Base-by-base conservation (phyloP, 2,888 invertebrate species). In the Acanthoscelides obtectus region DNA sequence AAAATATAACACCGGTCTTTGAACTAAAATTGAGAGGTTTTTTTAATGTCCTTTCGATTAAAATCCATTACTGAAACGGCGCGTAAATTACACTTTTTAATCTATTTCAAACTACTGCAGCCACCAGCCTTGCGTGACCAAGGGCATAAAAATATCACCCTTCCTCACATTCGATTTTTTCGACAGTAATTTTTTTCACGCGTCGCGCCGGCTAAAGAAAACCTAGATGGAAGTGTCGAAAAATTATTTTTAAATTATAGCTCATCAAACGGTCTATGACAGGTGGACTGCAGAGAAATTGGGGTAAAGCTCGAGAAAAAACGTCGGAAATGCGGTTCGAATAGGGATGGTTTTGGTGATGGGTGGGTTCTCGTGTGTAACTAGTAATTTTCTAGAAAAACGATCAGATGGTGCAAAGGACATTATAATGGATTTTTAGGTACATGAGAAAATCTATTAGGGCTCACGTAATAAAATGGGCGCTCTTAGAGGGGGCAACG, bases 241-340 rank as follows among this genome's bases (percentile, higher is more conserved):
- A 63, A 66, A 66, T 66, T 66, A 66, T 66, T 66, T 66, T 66
- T 20, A 66, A 66, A 66, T 66, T 66, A 66, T 20, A 19, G 22
- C 20, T 22, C 22, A 66, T 20, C 66, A 20, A 22, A 66, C 45
- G 3, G 8, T 66, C 22, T 66, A 66, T 20, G 66, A 66, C 66
- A 66, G 66, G 66, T 66, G 66, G 66, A 20, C 8, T 45, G 45
- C 8, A 17, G 45, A 45, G 12, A 45, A 45, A 45, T 45, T 45
- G 45, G 45, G 45, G 45, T 12, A 17, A 45, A 21, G 20, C 20
- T 6, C 66, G 66, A 66, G 22, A 66, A 66, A 21, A 66, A 21
- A 22, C 21, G 66, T 66, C 22, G 22, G 5, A 66, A 66, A 20
- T 66, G 66, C 5, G 8, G 66, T 66, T 66, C 17, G 8, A 19